Evolutionary conservation across 2,797 vertebrate species (phyloP).

Genomic region (Dicrostonyx torquatus): DNA sequence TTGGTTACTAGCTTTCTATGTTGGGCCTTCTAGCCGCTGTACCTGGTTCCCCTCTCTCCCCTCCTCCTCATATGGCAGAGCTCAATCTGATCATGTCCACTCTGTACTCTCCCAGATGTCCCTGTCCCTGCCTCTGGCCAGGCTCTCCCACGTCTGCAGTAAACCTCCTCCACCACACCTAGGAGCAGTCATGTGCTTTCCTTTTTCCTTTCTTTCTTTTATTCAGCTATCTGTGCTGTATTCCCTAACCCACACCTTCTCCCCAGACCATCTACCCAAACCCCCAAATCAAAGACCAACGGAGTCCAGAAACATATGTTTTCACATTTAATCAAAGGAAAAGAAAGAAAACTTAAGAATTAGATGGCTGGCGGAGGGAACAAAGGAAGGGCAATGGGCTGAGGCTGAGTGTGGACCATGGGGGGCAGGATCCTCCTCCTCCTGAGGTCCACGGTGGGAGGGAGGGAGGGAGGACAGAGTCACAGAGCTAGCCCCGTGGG

Average conservation of each 20-base stretch:
- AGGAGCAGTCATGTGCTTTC: neutral
- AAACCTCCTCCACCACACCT: neutral
- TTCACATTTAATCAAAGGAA: conserved; percentile 75
- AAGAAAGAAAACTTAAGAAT: conserved; percentile 39
- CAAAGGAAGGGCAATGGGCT: neutral
- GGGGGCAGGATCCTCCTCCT: neutral
- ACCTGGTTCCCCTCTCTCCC: neutral
- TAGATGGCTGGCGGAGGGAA: neutral
- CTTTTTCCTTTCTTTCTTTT: neutral
- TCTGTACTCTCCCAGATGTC: neutral
- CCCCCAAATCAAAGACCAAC: conserved; percentile 20
- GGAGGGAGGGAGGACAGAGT: neutral
- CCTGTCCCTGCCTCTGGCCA: neutral
- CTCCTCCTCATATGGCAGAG: neutral
- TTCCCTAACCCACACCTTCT: neutral
- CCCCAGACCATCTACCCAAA: neutral
- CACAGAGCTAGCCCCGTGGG: neutral
- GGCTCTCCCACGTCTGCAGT: neutral
- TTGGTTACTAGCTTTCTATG: neutral
- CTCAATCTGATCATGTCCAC: neutral
- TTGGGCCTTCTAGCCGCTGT: neutral
- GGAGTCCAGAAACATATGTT: conserved; percentile 27
- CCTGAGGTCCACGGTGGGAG: neutral
- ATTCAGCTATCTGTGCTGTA: neutral
- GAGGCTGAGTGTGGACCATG: neutral